Evolutionary conservation across 2,888 invertebrate species (phyloP).

Genomic region (Cataglyphis livida): DNA sequence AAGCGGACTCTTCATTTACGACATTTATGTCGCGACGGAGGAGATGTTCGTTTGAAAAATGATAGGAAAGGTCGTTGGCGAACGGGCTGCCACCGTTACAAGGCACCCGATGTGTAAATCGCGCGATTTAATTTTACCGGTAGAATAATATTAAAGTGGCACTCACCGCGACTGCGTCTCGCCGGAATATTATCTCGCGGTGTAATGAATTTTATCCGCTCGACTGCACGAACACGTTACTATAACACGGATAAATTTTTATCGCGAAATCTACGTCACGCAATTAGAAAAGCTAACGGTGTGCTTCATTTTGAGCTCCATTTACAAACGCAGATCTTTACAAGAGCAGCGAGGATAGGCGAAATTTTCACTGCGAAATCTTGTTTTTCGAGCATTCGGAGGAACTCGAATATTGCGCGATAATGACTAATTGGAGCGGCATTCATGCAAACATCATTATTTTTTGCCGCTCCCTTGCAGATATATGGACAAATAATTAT

Average conservation of each 20-base stretch:
- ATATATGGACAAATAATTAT: neutral
- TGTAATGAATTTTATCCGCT: neutral
- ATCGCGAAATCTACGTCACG: constrained; percentile 14
- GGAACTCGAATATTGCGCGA: constrained; percentile 10
- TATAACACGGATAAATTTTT: constrained; percentile 13
- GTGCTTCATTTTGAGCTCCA: neutral
- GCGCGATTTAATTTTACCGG: constrained; percentile 17
- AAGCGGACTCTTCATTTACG: constrained; percentile 4
- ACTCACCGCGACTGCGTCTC: neutral
- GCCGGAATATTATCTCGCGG: constrained; percentile 6
- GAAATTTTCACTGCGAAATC: neutral
- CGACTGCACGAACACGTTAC: neutral
- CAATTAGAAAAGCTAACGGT: constrained; percentile 13
- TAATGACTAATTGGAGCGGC: constrained; percentile 2
- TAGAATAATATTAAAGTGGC: constrained; percentile 3
- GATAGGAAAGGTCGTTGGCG: neutral
- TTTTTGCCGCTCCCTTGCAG: neutral
- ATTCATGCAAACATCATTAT: constrained; percentile 17
- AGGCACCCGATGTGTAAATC: neutral
- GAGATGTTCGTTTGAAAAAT: constrained; percentile 18
- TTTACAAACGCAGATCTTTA: neutral
- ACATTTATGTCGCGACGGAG: neutral
- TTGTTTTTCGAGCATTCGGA: neutral
- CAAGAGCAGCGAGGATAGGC: neutral
- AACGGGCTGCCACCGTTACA: neutral